Conservation (phyloP, 2,113 vertebrate species). For the Pedionomus torquatus region DNA sequence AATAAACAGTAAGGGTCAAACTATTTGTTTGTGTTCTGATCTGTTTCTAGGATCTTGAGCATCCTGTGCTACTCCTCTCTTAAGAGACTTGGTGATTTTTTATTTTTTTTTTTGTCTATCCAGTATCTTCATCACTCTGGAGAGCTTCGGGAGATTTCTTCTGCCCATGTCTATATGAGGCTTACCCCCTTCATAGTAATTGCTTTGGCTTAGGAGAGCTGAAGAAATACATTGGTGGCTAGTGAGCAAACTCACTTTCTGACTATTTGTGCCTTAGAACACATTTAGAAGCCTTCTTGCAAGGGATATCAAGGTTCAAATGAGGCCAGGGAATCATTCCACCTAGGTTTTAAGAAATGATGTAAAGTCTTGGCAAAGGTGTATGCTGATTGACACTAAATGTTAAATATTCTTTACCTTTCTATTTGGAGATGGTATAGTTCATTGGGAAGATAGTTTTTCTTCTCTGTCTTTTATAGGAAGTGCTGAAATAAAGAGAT, state of each 20-base stretch:
- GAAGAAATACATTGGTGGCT: background rate
- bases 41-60: background rate
- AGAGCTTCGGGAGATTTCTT: background rate
- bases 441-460: background rate
- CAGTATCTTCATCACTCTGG: background rate
- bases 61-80: background rate
- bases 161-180: rapidly evolving
- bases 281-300: background rate
- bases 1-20: background rate
- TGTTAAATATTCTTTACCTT: background rate
- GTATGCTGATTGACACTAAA: background rate
- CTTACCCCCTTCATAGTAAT: background rate
- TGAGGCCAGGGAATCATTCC: background rate
- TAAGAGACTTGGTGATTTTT: background rate
- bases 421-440: background rate
- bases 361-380: background rate
- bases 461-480: background rate
- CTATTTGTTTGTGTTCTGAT: background rate
- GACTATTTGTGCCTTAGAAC: background rate
- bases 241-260: background rate
- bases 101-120: background rate
- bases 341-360: background rate
- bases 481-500: background rate
- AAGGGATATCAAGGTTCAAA: background rate
- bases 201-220: background rate